Evolutionary conservation across 2,888 invertebrate genomes (phyloP).

Genomic region (Amphipoea lucens): DNA sequence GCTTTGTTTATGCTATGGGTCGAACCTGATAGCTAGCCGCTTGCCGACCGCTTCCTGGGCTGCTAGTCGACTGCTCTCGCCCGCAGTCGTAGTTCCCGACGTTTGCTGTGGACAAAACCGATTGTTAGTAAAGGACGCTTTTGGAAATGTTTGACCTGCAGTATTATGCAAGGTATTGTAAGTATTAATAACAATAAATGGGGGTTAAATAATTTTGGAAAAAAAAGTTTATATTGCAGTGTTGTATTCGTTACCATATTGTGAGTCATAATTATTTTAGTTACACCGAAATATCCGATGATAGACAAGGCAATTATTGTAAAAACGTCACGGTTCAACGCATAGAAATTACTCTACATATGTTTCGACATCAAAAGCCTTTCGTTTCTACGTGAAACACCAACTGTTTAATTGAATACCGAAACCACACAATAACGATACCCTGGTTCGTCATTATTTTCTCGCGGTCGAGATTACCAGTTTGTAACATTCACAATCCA

Average conservation of each 20-base stretch:
- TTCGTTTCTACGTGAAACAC: neutral
- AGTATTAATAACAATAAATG: neutral
- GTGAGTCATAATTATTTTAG: neutral
- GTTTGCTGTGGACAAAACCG: slow-evolving; percentile 83
- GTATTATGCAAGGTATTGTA: neutral
- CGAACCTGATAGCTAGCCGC: slow-evolving; percentile 85
- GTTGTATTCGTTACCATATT: neutral
- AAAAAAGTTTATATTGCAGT: neutral
- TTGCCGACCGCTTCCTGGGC: slow-evolving; percentile 80
- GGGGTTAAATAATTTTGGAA: neutral
- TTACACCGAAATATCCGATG: neutral
- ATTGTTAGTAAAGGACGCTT: slow-evolving; percentile 33
- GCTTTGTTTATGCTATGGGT: slow-evolving; percentile 48
- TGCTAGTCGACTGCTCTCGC: slow-evolving; percentile 79
- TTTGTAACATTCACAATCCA: slow-evolving; percentile 26
- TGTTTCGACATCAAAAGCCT: neutral
- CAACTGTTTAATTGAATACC: slow-evolving; percentile 8
- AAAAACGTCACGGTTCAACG: neutral
- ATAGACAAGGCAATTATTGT: neutral
- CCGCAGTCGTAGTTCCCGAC: slow-evolving; percentile 86
- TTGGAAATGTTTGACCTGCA: neutral
- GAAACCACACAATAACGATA: neutral
- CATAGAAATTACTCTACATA: neutral
- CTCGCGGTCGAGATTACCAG: slow-evolving; percentile 7
- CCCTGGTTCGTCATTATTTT: slow-evolving; percentile 16